phyloP scores from a whole-genome alignment of 2,113 vertebrate genomes.

The Syngnathus scovelli region DNA sequence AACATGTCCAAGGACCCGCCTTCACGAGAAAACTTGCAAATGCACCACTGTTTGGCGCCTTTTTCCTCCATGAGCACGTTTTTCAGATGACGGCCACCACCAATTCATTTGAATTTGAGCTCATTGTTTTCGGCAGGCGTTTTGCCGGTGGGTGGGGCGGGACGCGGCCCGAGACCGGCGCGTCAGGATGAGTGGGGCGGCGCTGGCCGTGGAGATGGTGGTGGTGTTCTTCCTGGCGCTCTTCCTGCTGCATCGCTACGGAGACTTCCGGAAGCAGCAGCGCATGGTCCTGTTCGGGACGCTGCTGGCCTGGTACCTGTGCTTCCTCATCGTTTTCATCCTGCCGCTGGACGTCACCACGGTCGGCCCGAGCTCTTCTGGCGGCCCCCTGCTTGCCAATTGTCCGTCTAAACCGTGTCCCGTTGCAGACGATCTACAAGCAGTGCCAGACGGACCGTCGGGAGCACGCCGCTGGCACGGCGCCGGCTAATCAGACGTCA shows the following conservation, averaged over 20 bases:
- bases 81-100: too few relatives aligned
- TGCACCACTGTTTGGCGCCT: too few relatives aligned
- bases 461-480: slow-evolving; percentile 19
- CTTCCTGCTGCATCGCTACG: slow-evolving; percentile 91
- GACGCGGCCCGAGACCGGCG: not conserved
- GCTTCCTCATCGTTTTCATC: slow-evolving; percentile 96
- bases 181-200: slow-evolving; percentile 84
- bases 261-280: slow-evolving; percentile 94
- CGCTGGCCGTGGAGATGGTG: slow-evolving; percentile 86
- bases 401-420: not conserved
- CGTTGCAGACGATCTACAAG: slow-evolving; percentile 71
- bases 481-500: slow-evolving; percentile 47
- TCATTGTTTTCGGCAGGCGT: not conserved
- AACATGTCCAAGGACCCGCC: too few relatives aligned
- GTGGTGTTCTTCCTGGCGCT: slow-evolving; percentile 95
- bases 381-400: not conserved
- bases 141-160: slow-evolving; percentile 5
- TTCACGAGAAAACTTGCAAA: too few relatives aligned
- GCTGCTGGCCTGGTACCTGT: slow-evolving; percentile 94
- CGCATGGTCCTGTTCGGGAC: slow-evolving; percentile 91
- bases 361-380: slow-evolving; percentile 65
- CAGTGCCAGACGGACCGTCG: slow-evolving; percentile 67
- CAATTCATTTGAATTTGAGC: not conserved
- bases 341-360: slow-evolving; percentile 94
- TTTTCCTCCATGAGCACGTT: too few relatives aligned